Percentiles rank a stretch among this genome's conserved stretches.
phyloP scores from a whole-genome alignment of 2,888 invertebrate species.

The Biston betularia region DNA sequence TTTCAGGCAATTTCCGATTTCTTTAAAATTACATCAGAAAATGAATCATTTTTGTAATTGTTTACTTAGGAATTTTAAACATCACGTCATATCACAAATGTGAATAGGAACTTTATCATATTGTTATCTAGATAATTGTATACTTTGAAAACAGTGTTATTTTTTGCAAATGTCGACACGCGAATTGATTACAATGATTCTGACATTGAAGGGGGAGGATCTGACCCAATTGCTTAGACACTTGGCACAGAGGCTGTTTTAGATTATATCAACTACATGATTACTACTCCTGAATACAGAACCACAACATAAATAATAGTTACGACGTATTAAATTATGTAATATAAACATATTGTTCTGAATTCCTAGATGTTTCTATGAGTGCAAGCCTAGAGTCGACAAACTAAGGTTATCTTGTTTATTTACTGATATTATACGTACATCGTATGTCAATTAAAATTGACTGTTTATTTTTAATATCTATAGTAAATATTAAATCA shows the following conservation, averaged over 20 bases:
- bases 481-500: too few relatives aligned
- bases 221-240: conserved; percentile 31
- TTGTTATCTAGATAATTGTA: conserved; percentile 11
- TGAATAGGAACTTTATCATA: neutral
- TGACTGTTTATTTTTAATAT: conserved; percentile 20
- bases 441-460: conserved; percentile 15
- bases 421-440: conserved; percentile 9
- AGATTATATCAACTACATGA: conserved; percentile 32
- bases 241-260: conserved; percentile 30
- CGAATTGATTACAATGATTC: conserved; percentile 16
- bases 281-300: conserved; percentile 12
- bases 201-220: conserved; percentile 27
- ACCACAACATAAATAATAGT: neutral
- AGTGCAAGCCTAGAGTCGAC: conserved; percentile 3
- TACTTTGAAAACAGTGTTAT: conserved; percentile 4
- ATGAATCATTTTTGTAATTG: conserved; percentile 18
- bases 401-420: conserved; percentile 13
- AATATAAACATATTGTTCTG: neutral
- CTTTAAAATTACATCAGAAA: conserved; percentile 19
- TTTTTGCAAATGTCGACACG: conserved; percentile 10
- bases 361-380: neutral
- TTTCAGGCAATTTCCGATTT: conserved; percentile 14
- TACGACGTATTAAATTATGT: neutral
- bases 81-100: neutral
- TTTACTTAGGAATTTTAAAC: neutral